Conservation (phyloP, 2,797 vertebrate species). For the Nasua narica region DNA sequence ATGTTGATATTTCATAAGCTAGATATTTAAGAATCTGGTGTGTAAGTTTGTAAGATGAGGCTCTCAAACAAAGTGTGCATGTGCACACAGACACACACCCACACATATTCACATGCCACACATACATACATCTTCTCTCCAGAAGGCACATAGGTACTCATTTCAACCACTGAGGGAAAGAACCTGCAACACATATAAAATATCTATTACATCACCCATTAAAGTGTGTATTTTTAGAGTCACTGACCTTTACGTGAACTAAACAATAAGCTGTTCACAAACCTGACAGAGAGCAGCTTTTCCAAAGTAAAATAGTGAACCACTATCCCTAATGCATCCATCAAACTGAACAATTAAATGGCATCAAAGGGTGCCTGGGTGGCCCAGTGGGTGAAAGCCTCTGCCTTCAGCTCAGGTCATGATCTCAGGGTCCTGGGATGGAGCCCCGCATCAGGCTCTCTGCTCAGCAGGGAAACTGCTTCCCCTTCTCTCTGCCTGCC, state of each 20-base stretch:
- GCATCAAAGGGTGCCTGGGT: no score
- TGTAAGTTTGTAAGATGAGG: not conserved
- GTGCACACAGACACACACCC: not conserved
- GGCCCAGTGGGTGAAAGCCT: no score
- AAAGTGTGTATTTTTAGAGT: slow-evolving; percentile 57
- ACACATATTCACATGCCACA: not conserved
- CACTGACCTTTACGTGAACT: slow-evolving; percentile 47
- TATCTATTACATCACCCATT: slow-evolving; percentile 37
- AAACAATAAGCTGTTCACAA: slow-evolving; percentile 42
- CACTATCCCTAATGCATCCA: slow-evolving; percentile 22
- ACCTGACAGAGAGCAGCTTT: slow-evolving; percentile 50
- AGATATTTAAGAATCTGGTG: not conserved
- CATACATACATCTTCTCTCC: not conserved
- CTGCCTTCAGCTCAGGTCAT: no score
- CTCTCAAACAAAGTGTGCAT: not conserved
- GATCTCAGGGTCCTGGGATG: no score
- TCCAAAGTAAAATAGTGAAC: slow-evolving; percentile 44
- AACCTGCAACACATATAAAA: slow-evolving; percentile 34
- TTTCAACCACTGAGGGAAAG: slow-evolving; percentile 20
- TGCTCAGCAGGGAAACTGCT: no score
- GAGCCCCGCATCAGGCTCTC: no score
- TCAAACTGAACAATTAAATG: slow-evolving; percentile 62
- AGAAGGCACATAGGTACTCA: not conserved
- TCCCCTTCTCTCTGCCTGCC: no score
- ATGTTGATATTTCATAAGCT: slow-evolving; percentile 19